Evolutionary conservation across 2,797 vertebrate species (phyloP).

Genomic region (Iguana delicatissima): DNA sequence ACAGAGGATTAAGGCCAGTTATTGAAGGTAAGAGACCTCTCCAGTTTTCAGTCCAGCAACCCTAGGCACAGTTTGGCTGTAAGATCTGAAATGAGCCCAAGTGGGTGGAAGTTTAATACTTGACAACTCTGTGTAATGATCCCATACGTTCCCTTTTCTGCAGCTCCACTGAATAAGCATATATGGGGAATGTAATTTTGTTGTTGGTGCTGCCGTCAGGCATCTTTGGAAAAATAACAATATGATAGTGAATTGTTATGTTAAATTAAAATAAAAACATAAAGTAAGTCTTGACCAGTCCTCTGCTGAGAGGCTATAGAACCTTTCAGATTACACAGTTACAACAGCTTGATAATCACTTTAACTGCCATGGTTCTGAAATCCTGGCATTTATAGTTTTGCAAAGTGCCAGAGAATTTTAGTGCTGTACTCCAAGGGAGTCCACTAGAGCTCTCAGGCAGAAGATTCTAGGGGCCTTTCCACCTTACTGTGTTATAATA

Average conservation of each 20-base stretch:
- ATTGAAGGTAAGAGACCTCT: no score
- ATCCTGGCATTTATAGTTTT: no score
- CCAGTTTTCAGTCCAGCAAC: no score
- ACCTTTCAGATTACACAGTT: no score
- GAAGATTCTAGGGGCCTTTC: no score
- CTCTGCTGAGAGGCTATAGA: not conserved
- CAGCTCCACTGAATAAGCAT: not conserved
- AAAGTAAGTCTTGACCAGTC: not conserved
- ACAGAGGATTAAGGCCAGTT: no score
- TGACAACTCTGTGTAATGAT: constrained; percentile 4
- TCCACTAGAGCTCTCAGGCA: no score
- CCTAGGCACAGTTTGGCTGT: not conserved
- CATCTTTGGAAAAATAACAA: not conserved
- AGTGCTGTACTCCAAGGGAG: no score
- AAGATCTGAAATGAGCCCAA: not conserved
- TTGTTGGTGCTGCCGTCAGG: not conserved
- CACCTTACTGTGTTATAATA: no score
- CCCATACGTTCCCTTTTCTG: not conserved
- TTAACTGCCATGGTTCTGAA: no score
- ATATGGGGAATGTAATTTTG: not conserved
- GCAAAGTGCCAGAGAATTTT: no score
- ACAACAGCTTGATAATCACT: no score
- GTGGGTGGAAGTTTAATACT: not conserved
- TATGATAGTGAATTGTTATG: not conserved
- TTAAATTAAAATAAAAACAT: not conserved